A percentile compares a stretch with the other conserved stretches of the same genome.
Evolutionary conservation across 2,888 invertebrate genomes (phyloP).

Genomic region (Melanostoma scalare): DNA sequence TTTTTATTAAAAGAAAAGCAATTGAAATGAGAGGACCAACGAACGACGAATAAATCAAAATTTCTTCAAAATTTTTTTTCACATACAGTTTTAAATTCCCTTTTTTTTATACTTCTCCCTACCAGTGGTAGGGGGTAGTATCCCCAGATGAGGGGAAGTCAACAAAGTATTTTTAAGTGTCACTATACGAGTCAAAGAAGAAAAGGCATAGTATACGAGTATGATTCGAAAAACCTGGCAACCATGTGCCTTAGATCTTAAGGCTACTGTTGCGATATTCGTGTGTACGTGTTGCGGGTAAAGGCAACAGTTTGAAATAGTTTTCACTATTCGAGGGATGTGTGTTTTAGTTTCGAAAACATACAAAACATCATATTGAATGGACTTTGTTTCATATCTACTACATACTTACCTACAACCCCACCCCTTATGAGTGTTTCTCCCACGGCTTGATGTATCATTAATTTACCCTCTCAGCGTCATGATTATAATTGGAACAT

Average conservation of each 20-base stretch:
- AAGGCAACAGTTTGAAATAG: slow-evolving; percentile 70
- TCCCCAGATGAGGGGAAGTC: no score
- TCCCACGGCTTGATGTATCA: slow-evolving; percentile 69
- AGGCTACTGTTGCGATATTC: slow-evolving; percentile 38
- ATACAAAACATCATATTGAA: slow-evolving; percentile 53
- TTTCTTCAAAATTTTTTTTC: no score
- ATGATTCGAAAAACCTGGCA: slow-evolving; percentile 11
- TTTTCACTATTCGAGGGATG: slow-evolving; percentile 52
- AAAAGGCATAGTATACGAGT: neutral
- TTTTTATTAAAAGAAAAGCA: no score
- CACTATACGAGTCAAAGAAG: neutral
- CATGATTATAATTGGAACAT: slow-evolving; percentile 70
- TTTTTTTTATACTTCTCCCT: no score
- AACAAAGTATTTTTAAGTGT: no score
- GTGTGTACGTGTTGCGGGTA: slow-evolving; percentile 28
- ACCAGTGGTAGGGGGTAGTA: no score
- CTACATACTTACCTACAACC: slow-evolving; percentile 10
- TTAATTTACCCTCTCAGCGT: slow-evolving; percentile 71
- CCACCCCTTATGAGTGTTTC: slow-evolving; percentile 26
- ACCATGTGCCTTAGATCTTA: slow-evolving; percentile 45
- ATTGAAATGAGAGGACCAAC: no score
- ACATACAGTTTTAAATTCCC: no score
- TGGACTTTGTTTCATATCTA: slow-evolving; percentile 34
- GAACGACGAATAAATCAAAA: no score
- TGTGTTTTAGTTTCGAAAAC: slow-evolving; percentile 39